A percentile compares a stretch with the other conserved stretches of the same genome.
Evolutionary conservation across 2,797 vertebrate species (phyloP).

Genomic region (Fistularia tabacaria): DNA sequence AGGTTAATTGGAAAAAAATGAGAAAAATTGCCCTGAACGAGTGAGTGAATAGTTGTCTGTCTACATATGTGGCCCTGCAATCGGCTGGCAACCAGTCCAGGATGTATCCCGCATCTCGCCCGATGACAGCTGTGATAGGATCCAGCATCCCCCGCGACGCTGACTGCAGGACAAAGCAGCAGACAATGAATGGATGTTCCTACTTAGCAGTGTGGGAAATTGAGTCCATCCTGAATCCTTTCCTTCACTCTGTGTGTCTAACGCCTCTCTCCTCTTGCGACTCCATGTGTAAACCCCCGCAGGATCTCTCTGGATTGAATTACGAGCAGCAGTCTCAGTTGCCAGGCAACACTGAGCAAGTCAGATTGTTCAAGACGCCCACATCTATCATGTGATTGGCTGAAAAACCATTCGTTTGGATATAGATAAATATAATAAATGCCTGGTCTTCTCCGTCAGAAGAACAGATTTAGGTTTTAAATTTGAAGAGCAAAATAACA

Average conservation of each 20-base stretch:
- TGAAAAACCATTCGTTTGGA: slow-evolving; percentile 17
- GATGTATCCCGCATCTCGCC: too few species aligned
- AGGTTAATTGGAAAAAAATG: too few species aligned
- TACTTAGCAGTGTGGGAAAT: slow-evolving; percentile 56
- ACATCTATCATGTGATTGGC: slow-evolving; percentile 46
- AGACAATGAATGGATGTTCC: slow-evolving; percentile 7
- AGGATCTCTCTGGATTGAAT: slow-evolving; percentile 47
- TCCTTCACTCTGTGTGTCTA: slow-evolving; percentile 10
- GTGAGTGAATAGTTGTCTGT: too few species aligned
- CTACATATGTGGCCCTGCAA: too few species aligned
- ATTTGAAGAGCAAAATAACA: too few species aligned
- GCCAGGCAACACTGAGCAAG: slow-evolving; percentile 60
- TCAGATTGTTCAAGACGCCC: slow-evolving; percentile 26
- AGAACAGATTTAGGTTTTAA: too few species aligned
- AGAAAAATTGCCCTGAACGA: too few species aligned
- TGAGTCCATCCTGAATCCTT: slow-evolving; percentile 41
- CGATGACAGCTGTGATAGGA: too few species aligned
- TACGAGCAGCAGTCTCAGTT: slow-evolving; percentile 54
- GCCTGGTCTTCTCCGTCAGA: too few species aligned
- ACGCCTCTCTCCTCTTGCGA: slow-evolving; percentile 20
- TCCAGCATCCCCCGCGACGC: too few species aligned
- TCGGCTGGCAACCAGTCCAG: too few species aligned
- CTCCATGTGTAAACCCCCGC: slow-evolving; percentile 32
- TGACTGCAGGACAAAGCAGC: too few species aligned
- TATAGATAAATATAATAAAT: background rate